Evolutionary conservation across 2,797 vertebrate genomes (phyloP), one percentile per base, ranked within the genome.

Genomic region (Leptatherina wallacei): DNA sequence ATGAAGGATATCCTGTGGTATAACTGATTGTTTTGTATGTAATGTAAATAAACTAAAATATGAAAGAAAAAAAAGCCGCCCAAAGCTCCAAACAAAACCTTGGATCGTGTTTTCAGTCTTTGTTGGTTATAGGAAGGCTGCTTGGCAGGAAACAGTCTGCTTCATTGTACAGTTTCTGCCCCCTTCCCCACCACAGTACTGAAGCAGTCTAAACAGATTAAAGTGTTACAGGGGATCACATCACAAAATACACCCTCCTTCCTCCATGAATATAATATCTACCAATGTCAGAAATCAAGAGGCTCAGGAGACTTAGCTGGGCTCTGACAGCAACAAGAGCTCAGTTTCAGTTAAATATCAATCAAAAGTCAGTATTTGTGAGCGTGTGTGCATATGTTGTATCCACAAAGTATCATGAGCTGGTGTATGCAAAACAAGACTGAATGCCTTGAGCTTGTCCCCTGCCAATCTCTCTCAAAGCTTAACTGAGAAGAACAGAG

Each of bases 161-260:
- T 85, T 88, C 76, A 89, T 86, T 93, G 90, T 91, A 85, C 75
- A 72, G 71, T 82, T 88, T 85, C 86, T 86, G 69, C 78, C 71
- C 83, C 81, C 68, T 83, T 87, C 75, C 67, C 83, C 70, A 84
- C 89, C 80, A 81, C 90, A 92, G 90, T 65, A 88, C 69, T 86
- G 92, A 88, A 84, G 84, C 88, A 91, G 92, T 93, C 89, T 94
- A 93, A 95, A 94, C 92, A 95, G 94, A 95, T 95, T 95, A 90
- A 92, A 91, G 85, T 91, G 93, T 94, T 94, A 94, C 85, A 84
- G 76, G 81, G 92, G 93, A 89, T 94, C 93, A 94, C 91, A 89
- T 93, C 80, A 85, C 83, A 90, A 89, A 90, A 90, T 88, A 81
- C 85, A 80, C 78, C 73, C 80, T 87, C 83, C 82, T 70, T 80